A percentile compares a stretch with the other conserved stretches of the same genome.
Evolutionary conservation across 2,113 vertebrate species (phyloP).

Genomic region (Lepisosteus osseus): DNA sequence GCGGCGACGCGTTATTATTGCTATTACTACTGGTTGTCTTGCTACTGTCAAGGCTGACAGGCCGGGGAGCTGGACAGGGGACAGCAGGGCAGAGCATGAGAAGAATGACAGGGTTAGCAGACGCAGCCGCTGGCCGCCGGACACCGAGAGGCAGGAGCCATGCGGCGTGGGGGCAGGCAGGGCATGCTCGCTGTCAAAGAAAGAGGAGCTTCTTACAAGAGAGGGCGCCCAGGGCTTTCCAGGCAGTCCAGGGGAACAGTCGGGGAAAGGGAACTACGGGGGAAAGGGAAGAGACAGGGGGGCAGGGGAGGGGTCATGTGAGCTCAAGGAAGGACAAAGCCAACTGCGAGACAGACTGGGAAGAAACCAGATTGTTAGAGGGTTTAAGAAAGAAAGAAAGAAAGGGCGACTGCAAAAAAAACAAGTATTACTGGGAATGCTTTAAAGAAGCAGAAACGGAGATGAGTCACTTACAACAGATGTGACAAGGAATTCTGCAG

Average conservation of each 20-base stretch:
- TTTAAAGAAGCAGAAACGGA: conserved; percentile 35
- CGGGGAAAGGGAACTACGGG: conserved; percentile 45
- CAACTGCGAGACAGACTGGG: conserved; percentile 9
- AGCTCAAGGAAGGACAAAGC: conserved; percentile 16
- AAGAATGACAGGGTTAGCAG: conserved; percentile 44
- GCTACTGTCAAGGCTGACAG: conserved; percentile 94
- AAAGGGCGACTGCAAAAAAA: conserved; percentile 37
- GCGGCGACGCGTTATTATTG: conserved; percentile 91
- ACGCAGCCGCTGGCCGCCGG: conserved; percentile 57
- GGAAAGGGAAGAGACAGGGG: conserved; percentile 21
- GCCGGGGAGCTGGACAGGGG: conserved; percentile 83
- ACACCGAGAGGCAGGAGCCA: conserved; percentile 55
- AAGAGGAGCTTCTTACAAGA: conserved; percentile 42
- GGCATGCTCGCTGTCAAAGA: conserved; percentile 51
- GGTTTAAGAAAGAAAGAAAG: conserved; percentile 57
- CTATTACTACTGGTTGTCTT: conserved; percentile 93
- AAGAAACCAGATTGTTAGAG: conserved; percentile 35
- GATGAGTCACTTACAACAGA: conserved; percentile 73
- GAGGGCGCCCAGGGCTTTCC: conserved; percentile 54
- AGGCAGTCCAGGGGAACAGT: conserved; percentile 49
- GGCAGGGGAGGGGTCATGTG: background rate
- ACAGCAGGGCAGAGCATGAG: conserved; percentile 63
- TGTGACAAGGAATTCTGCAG: conserved; percentile 71
- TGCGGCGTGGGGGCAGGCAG: conserved; percentile 54
- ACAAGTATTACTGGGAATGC: conserved; percentile 18